Base-by-base conservation (phyloP, 2,113 vertebrate genomes). In the Garra rufa region DNA sequence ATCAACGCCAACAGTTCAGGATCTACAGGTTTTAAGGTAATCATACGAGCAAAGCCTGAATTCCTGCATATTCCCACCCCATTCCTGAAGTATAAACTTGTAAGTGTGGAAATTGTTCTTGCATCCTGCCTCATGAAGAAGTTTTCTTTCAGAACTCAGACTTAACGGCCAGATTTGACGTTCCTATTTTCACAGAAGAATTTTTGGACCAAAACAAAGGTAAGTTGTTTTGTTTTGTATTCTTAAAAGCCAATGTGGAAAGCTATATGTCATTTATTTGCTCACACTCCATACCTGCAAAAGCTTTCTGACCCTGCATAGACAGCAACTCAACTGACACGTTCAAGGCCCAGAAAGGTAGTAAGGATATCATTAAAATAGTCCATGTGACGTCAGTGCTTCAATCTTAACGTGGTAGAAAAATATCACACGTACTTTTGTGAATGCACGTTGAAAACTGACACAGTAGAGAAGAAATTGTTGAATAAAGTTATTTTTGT, bases 121-220 rank as follows among this genome's bases (percentile, higher is more conserved):
- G 30, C 6, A 46, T 34, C 43, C 9, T 83, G 44, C 21, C 26
- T 17, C 44, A 59, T 81, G 59, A 61, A 48, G 30, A 10, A n/a
- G 1, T 57, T 19, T 86, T 61, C 8, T n/a, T 88, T 48, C 84
- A 99, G 97, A 91, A 88, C 21, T 92, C 95, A 0, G 97, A 98
- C 59, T 77, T 94, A 52, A 90, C 95, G 0, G 95, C 94, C 63
- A 93, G 95, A 86, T 98, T 99, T 0, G 97, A 99, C 0, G 96
- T 98, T 13, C 98, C 98, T 11, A 99, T 99, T 88, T 99, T 99
- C 92, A 99, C 98, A 0, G 98, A 99, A 84, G 98, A 99, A 88
- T 99, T 99, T 89, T 91, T 99, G 82, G 98, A 99, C 94, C 98
- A 99, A 92, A 99, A 99, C 90, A 99, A 99, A 96, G 97, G 98